Conservation (phyloP, 2,113 vertebrate genomes). For the Poecile atricapillus region DNA sequence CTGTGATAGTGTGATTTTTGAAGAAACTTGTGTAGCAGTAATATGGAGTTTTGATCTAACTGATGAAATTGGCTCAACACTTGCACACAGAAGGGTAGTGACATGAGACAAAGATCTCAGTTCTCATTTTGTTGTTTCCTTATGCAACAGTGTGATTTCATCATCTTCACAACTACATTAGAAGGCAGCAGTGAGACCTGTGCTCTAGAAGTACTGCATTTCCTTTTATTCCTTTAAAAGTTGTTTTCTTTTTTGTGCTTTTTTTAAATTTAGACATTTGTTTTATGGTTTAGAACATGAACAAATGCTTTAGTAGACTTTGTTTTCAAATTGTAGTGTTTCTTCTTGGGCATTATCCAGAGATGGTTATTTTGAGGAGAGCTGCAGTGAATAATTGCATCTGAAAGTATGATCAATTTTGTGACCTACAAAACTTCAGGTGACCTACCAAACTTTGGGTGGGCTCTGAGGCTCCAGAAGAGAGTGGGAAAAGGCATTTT, state of each 20-base stretch:
- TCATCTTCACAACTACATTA: background rate
- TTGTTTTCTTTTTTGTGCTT: background rate
- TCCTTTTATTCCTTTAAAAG: background rate
- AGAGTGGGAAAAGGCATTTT: background rate
- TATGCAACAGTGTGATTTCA: background rate
- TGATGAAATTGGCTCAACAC: background rate
- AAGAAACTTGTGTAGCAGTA: background rate
- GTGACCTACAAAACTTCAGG: background rate
- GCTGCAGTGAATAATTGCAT: background rate
- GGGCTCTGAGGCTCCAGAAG: background rate
- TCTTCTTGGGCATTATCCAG: background rate
- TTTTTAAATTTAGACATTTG: background rate
- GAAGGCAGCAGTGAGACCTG: background rate
- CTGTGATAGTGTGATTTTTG: background rate
- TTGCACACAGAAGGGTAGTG: background rate
- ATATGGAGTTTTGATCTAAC: background rate
- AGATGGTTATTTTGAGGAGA: background rate
- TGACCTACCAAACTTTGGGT: background rate
- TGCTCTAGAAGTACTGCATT: background rate
- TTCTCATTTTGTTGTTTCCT: background rate
- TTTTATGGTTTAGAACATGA: background rate
- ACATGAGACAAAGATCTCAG: background rate
- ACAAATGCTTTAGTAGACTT: background rate
- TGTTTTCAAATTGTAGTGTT: background rate
- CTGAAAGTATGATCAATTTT: background rate